Evolutionary conservation across 2,888 invertebrate species (phyloP), one percentile per base, ranked within the genome.

Genomic region (Diarsia brunnea): DNA sequence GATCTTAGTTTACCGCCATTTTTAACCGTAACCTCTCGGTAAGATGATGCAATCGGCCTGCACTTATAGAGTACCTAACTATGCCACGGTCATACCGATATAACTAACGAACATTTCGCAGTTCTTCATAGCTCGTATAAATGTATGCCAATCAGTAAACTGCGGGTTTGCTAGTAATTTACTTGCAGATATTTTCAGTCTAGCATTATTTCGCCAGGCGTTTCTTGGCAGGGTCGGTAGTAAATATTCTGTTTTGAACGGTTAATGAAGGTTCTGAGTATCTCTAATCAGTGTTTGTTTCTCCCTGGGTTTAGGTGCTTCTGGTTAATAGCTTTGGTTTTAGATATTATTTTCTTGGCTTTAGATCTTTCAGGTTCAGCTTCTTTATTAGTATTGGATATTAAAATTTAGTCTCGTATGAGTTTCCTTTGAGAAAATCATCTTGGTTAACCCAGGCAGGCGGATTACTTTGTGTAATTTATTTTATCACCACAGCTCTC

Each of bases 61-160:
- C 49, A 82, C 8, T 73, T 60, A 38, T 45, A 82, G 69, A 79
- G 81, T 85, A 81, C 51, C 61, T 68, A 78, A 79, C 73, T 74
- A 69, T 55, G 47, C 70, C 75, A 81, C 73, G 84, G 86, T 79
- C 84, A 75, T 55, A 63, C 24, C 45, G 65, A 24, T 65, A 70
- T 72, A 69, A 73, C 72, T 66, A 65, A 76, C 66, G 73, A 69
- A 77, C 70, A 72, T 86, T 83, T 73, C 67, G 75, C 77, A 68
- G 69, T 79, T 75, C 60, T 89, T 87, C 85, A 87, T 87, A 69
- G 82, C 63, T 75, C 78, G 73, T 79, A 71, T 77, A n/a, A n/a
- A 78, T 76, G 67, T 85, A 84, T 81, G 71, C 79, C 79, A 78
- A 86, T 89, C 81, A 78, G 79, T 80, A 77, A 81, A 85, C 83